Evolutionary conservation across 2,888 invertebrate genomes (phyloP).

Genomic region (Sesia apiformis): DNA sequence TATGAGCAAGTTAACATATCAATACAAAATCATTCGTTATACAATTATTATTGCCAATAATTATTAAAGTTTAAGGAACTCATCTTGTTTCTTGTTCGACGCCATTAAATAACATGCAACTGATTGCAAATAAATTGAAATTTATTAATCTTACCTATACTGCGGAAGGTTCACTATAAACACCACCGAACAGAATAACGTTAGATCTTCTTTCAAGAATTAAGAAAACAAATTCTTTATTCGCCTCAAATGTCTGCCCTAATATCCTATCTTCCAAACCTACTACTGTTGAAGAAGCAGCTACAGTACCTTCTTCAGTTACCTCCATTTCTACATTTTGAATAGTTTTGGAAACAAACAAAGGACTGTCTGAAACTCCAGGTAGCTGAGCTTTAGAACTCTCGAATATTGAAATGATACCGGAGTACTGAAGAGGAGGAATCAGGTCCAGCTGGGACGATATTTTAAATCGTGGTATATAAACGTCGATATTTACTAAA

Average conservation of each 20-base stretch:
- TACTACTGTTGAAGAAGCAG: constrained; percentile 75
- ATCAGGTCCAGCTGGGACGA: constrained; percentile 61
- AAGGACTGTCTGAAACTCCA: constrained; percentile 71
- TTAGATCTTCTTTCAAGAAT: constrained; percentile 76
- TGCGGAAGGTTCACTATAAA: constrained; percentile 30
- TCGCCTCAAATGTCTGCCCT: constrained; percentile 75
- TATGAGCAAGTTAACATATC: too few species aligned
- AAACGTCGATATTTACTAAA: constrained; percentile 71
- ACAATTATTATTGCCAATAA: too few species aligned
- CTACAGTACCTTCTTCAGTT: constrained; percentile 82
- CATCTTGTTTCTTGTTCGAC: too few species aligned
- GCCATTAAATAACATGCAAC: too few species aligned
- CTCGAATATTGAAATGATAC: constrained; percentile 79
- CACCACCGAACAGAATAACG: constrained; percentile 78
- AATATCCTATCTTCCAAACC: constrained; percentile 58
- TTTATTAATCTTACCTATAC: constrained; percentile 11
- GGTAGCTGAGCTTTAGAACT: constrained; percentile 69
- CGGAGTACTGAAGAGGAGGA: constrained; percentile 67
- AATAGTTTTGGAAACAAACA: constrained; percentile 75
- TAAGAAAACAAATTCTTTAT: constrained; percentile 79
- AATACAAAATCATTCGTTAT: too few species aligned
- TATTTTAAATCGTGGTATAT: constrained; percentile 75
- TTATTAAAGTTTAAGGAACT: too few species aligned
- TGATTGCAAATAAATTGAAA: too few species aligned
- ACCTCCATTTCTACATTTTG: constrained; percentile 84